phyloP scores from a whole-genome alignment of 2,888 invertebrate species.

The Pseudococcus viburni region DNA sequence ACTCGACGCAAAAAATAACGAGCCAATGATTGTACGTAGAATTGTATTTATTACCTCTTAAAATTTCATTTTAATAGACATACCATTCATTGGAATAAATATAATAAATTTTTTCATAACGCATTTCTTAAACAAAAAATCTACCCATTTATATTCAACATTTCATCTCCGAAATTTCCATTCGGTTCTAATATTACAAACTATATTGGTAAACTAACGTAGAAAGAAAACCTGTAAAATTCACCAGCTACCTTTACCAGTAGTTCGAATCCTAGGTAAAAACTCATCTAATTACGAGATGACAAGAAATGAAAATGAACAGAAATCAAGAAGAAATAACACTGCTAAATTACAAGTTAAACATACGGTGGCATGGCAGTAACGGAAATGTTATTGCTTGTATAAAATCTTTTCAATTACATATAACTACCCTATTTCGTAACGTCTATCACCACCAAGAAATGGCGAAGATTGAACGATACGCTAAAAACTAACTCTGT shows the following conservation, averaged over 20 bases:
- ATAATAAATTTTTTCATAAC: conserved; percentile 18
- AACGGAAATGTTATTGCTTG: not conserved
- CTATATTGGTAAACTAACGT: not conserved
- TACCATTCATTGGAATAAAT: conserved; percentile 6
- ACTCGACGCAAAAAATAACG: not conserved
- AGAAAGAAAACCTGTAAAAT: not conserved
- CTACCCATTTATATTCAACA: not conserved
- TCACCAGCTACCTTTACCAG: not conserved
- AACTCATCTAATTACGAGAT: not conserved
- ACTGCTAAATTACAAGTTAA: not conserved
- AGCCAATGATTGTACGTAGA: not conserved
- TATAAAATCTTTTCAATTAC: not conserved
- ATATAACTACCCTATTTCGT: conserved; percentile 1
- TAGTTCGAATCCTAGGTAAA: not conserved
- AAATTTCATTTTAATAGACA: conserved; percentile 36
- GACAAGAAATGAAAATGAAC: not conserved
- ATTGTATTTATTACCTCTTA: conserved; percentile 25
- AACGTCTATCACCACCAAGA: not conserved
- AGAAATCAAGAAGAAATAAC: conserved; percentile 7
- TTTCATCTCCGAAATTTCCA: not conserved
- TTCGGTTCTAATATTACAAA: conserved; percentile 21
- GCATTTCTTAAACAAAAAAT: not conserved
- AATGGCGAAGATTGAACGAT: not conserved
- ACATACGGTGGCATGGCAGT: conserved; percentile 8
- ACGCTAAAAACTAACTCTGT: conserved; percentile 12